phyloP scores from a whole-genome alignment of 2,113 vertebrate genomes.

The Penelope pileata region DNA sequence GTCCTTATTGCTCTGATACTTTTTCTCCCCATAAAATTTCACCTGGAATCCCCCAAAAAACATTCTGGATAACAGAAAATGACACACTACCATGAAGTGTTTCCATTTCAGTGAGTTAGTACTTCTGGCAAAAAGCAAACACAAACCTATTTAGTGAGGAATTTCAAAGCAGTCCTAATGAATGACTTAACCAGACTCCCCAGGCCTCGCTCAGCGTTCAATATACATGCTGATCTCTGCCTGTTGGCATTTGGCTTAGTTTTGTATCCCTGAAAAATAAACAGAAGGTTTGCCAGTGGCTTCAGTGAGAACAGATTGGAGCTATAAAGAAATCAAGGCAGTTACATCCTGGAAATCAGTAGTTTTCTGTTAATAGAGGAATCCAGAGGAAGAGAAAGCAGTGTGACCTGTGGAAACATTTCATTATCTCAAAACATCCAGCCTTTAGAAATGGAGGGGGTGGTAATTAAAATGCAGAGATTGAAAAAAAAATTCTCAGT shows the following conservation, averaged over 20 bases:
- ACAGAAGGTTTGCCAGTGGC: slow-evolving; percentile 28
- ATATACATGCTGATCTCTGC: background rate
- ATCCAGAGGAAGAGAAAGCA: slow-evolving; percentile 28
- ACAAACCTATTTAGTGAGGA: background rate
- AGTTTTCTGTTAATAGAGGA: slow-evolving; percentile 11
- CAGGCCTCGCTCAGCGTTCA: background rate
- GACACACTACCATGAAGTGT: background rate
- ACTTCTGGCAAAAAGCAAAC: background rate
- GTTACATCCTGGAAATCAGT: slow-evolving; percentile 41
- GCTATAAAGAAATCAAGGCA: slow-evolving; percentile 36
- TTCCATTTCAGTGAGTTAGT: background rate
- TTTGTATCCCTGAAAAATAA: slow-evolving; percentile 39
- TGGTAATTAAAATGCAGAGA: slow-evolving; percentile 11
- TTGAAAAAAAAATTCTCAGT: background rate
- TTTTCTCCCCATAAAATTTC: background rate
- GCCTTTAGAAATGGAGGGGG: background rate
- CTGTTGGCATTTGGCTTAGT: slow-evolving; percentile 39
- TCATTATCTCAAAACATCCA: slow-evolving; percentile 13
- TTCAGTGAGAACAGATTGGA: slow-evolving; percentile 36
- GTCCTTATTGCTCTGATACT: background rate
- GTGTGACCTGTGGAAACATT: slow-evolving; percentile 3
- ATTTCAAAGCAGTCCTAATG: slow-evolving; percentile 17
- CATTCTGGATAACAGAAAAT: background rate
- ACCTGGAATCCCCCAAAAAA: background rate
- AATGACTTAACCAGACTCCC: background rate